These are phyloP conservation scores for Aproaerema taeniolella DNA, from an alignment of 2,888 invertebrate genomes.

Conservation along the genomic window DNA sequence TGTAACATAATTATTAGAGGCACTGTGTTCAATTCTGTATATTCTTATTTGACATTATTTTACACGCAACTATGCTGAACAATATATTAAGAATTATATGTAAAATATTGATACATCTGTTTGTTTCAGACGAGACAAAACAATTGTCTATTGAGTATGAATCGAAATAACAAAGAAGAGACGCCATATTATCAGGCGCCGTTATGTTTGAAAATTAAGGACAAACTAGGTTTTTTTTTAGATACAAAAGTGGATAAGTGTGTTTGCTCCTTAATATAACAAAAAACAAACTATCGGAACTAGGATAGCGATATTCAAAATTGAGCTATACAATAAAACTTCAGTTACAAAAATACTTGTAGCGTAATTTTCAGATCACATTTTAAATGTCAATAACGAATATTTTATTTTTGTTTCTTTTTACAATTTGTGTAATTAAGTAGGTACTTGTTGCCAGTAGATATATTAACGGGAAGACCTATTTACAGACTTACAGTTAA, in stretches of 20 bases:
- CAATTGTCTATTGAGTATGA: slow-evolving; percentile 19
- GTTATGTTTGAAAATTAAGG: too few relatives aligned
- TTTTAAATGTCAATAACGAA: slow-evolving; percentile 26
- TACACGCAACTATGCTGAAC: slow-evolving; percentile 53
- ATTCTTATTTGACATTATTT: slow-evolving; percentile 54
- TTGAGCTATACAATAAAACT: slow-evolving; percentile 72
- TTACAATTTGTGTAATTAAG: slow-evolving; percentile 2
- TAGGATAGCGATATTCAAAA: slow-evolving; percentile 52
- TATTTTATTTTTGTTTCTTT: not conserved
- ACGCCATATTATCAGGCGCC: too few relatives aligned
- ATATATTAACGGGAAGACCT: slow-evolving; percentile 7
- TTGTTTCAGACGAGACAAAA: slow-evolving; percentile 22
- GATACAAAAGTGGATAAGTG: too few relatives aligned
- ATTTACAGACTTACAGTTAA: slow-evolving; percentile 5
- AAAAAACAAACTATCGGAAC: slow-evolving; percentile 14
- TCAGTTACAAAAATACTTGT: slow-evolving; percentile 73
- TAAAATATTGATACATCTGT: slow-evolving; percentile 30
- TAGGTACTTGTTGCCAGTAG: not conserved
- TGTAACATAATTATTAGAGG: slow-evolving; percentile 78
- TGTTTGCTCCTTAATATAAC: too few relatives aligned
- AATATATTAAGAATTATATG: slow-evolving; percentile 37
- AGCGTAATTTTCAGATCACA: slow-evolving; percentile 73
- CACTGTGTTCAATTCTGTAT: slow-evolving; percentile 74
- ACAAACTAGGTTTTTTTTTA: too few relatives aligned
- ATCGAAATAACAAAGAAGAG: slow-evolving; percentile 4